phyloP scores from a whole-genome alignment of 2,888 invertebrate species.

The Hololepta plana region DNA sequence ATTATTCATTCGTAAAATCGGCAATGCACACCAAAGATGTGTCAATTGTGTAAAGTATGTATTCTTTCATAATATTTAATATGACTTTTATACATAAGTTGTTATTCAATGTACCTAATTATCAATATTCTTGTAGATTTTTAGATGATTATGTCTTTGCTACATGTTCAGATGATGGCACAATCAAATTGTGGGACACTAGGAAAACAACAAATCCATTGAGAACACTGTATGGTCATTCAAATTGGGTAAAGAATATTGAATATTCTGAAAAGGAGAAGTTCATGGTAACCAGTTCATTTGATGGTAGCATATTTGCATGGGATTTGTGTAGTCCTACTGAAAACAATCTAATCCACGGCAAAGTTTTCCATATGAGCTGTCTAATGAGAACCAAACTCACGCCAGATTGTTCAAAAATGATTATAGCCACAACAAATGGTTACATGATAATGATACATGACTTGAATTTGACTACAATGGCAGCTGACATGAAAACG shows the following conservation, averaged over 20 bases:
- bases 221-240: conserved; percentile 66
- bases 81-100: conserved; percentile 1
- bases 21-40: conserved; percentile 73
- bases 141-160: conserved; percentile 75
- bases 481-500: conserved; percentile 64
- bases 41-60: conserved; percentile 80
- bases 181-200: conserved; percentile 87
- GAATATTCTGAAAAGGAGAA: conserved; percentile 77
- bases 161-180: conserved; percentile 86
- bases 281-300: conserved; percentile 74
- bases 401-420: conserved; percentile 69
- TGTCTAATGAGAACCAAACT: conserved; percentile 73
- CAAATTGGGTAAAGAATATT: conserved; percentile 91
- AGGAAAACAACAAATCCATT: conserved; percentile 63
- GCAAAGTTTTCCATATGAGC: conserved; percentile 72
- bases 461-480: conserved; percentile 61
- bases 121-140: conserved; percentile 39
- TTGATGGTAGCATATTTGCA: conserved; percentile 83
- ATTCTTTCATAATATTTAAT: conserved; percentile 4
- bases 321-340: conserved; percentile 86
- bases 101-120: conserved; percentile 2
- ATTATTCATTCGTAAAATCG: conserved; percentile 50
- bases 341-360: conserved; percentile 57
- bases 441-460: conserved; percentile 83
- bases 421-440: conserved; percentile 79